Conservation (phyloP, 1,140 invertebrate genomes). For the Rhynchophorus ferrugineus region DNA sequence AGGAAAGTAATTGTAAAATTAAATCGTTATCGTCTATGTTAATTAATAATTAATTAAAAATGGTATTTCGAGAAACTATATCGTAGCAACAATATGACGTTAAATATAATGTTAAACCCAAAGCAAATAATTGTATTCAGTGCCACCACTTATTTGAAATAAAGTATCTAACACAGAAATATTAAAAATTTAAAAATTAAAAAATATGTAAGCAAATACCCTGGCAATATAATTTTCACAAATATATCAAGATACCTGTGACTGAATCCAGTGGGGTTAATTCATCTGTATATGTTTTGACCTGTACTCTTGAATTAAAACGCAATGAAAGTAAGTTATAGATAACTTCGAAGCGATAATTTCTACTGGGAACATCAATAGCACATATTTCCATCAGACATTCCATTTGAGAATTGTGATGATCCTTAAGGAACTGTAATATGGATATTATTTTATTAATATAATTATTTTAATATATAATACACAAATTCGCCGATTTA, state of each 20-base stretch:
- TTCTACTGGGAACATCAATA: conserved; percentile 16
- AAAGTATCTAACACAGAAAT: too few species aligned
- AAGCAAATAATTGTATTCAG: not conserved
- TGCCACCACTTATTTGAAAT: not conserved
- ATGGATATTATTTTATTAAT: too few species aligned
- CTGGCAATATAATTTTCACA: too few species aligned
- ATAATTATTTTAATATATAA: too few species aligned
- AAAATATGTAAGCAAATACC: too few species aligned
- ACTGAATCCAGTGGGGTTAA: conserved; percentile 42
- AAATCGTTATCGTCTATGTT: too few species aligned
- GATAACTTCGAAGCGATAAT: conserved; percentile 23
- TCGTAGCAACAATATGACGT: not conserved
- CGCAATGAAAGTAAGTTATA: conserved; percentile 25
- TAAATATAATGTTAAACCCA: not conserved
- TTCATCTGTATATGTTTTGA: conserved; percentile 45
- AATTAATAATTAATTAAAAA: too few species aligned
- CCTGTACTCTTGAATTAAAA: conserved; percentile 28
- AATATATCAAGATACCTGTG: conserved; percentile 25
- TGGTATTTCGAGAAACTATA: too few species aligned
- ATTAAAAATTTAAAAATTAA: not conserved
- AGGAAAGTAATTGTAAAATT: too few species aligned
- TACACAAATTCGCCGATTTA: not conserved
- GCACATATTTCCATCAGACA: conserved; percentile 20
- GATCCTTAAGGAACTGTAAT: conserved; percentile 24
- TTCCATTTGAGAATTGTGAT: conserved; percentile 23